phyloP scores from a whole-genome alignment of 2,797 vertebrate genomes.

The Schizopygopsis pylzovi region DNA sequence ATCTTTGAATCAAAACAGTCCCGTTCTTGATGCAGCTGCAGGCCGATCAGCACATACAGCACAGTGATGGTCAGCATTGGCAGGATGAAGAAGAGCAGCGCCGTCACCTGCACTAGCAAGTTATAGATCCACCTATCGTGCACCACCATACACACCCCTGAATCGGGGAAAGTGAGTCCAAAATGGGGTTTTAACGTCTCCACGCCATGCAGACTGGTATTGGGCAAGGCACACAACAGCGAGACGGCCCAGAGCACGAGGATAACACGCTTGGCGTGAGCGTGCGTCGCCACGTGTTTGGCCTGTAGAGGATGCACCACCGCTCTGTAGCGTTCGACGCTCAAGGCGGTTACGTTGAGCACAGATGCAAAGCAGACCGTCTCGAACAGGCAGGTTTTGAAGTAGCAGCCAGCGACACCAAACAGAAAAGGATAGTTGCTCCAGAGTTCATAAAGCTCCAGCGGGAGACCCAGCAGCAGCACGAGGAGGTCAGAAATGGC shows the following conservation, averaged over 20 bases:
- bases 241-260: constrained; percentile 74
- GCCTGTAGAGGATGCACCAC: constrained; percentile 79
- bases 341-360: constrained; percentile 79
- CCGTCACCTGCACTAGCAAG: constrained; percentile 76
- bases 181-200: constrained; percentile 61
- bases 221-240: constrained; percentile 78
- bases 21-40: constrained; percentile 69
- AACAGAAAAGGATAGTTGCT: constrained; percentile 80
- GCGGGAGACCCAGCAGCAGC: constrained; percentile 77
- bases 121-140: constrained; percentile 78
- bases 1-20: constrained; percentile 31
- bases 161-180: constrained; percentile 69
- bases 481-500: constrained; percentile 79
- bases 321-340: constrained; percentile 77
- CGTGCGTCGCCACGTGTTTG: constrained; percentile 70
- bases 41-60: constrained; percentile 77
- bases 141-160: constrained; percentile 71
- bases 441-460: constrained; percentile 81
- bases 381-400: constrained; percentile 81
- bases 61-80: constrained; percentile 77
- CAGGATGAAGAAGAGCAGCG: constrained; percentile 77
- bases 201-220: constrained; percentile 78
- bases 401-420: constrained; percentile 77
- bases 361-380: constrained; percentile 81
- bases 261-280: constrained; percentile 77